Conservation (phyloP, 2,888 invertebrate genomes). For the Lepidonotus clava region DNA sequence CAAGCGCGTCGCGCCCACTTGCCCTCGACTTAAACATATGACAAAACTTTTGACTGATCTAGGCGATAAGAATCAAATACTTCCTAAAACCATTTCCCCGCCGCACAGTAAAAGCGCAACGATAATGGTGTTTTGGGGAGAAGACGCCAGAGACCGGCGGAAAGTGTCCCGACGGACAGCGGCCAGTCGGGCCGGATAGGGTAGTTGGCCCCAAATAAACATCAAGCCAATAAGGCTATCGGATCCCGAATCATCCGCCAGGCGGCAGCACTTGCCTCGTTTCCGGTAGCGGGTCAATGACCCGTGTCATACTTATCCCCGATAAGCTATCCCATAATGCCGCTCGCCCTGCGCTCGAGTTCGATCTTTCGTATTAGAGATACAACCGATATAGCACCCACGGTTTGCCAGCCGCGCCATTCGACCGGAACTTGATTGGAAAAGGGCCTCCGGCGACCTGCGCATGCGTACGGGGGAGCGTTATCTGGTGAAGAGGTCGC, state of each 20-base stretch:
- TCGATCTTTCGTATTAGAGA: slow-evolving; percentile 44
- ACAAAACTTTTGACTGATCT: slow-evolving; percentile 51
- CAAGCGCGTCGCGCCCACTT: not conserved
- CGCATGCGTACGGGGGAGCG: not conserved
- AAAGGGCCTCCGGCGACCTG: not conserved
- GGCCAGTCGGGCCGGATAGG: not conserved
- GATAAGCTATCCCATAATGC: slow-evolving; percentile 12
- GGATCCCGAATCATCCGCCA: not conserved
- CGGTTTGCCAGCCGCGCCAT: not conserved
- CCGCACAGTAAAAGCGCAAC: slow-evolving; percentile 33
- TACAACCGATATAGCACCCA: not conserved
- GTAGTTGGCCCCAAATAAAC: slow-evolving; percentile 32
- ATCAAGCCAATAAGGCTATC: slow-evolving; percentile 36
- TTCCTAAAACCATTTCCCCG: slow-evolving; percentile 25
- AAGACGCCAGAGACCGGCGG: not conserved
- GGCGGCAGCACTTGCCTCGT: slow-evolving; percentile 5
- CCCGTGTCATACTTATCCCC: slow-evolving; percentile 28
- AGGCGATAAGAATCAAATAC: slow-evolving; percentile 46
- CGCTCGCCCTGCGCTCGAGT: not conserved
- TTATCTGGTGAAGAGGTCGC: slow-evolving; percentile 1
- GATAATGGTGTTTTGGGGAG: slow-evolving; percentile 33
- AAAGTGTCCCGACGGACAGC: slow-evolving; percentile 1
- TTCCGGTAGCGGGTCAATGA: slow-evolving; percentile 19
- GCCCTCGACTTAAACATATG: slow-evolving; percentile 39
- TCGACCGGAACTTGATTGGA: slow-evolving; percentile 15